phyloP scores from a whole-genome alignment of 2,797 vertebrate genomes.

The Cryptoprocta ferox region DNA sequence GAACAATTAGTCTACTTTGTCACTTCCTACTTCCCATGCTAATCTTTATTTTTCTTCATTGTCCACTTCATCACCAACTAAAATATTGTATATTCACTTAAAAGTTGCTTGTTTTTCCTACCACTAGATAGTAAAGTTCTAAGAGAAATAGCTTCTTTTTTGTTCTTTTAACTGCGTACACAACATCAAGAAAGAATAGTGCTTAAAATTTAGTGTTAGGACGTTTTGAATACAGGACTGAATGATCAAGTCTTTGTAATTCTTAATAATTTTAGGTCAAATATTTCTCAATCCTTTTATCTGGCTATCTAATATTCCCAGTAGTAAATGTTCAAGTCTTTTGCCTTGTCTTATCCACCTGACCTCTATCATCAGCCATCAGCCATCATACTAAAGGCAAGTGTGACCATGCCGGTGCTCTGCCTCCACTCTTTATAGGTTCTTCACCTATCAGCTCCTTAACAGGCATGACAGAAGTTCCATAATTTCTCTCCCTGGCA shows the following conservation, averaged over 20 bases:
- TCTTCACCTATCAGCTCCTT: neutral
- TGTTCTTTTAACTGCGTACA: neutral
- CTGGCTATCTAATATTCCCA: neutral
- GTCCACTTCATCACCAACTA: neutral
- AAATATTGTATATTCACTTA: neutral
- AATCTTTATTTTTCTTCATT: neutral
- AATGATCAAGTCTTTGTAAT: neutral
- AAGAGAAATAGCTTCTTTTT: neutral
- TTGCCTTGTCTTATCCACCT: neutral
- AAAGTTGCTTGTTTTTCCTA: neutral
- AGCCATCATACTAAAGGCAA: neutral
- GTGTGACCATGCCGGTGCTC: accelerated
- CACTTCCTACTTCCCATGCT: neutral
- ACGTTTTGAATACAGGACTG: neutral
- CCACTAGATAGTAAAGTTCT: neutral
- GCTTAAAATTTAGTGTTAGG: neutral
- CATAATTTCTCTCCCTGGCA: neutral
- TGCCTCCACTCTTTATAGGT: neutral
- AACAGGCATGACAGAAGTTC: accelerated
- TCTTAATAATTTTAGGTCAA: neutral
- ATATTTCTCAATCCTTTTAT: neutral
- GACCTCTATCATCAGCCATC: neutral
- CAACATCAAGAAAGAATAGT: neutral
- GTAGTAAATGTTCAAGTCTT: neutral
- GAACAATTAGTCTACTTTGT: neutral